A percentile compares a stretch with the other conserved stretches of the same genome.
phyloP scores from a whole-genome alignment of 2,888 invertebrate species.

The Drosophila bunnanda region DNA sequence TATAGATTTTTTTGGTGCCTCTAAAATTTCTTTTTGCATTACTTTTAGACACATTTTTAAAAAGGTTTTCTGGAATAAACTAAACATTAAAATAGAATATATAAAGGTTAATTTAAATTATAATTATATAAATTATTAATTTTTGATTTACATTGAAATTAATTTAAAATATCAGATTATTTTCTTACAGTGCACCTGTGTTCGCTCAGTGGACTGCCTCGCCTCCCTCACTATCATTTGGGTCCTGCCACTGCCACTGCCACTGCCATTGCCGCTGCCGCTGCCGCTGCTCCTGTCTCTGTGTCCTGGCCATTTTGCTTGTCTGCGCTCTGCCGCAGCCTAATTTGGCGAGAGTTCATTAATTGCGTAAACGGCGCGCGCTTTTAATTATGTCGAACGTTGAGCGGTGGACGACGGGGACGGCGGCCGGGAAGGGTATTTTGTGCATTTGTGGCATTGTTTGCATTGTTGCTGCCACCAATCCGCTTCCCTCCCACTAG shows the following conservation, averaged over 20 bases:
- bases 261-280: neutral
- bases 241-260: neutral
- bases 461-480: conserved; percentile 64
- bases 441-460: conserved; percentile 78
- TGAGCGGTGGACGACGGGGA: conserved; percentile 26
- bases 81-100: too few species aligned
- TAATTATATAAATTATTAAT: too few species aligned
- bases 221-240: neutral
- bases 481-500: neutral
- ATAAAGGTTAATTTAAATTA: too few species aligned
- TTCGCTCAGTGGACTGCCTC: conserved; percentile 1
- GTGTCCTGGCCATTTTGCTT: conserved; percentile 67
- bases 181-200: neutral
- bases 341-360: conserved; percentile 79
- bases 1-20: too few species aligned
- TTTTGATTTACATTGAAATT: too few species aligned
- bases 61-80: too few species aligned
- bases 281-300: conserved; percentile 8
- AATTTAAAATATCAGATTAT: too few species aligned
- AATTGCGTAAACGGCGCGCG: conserved; percentile 79
- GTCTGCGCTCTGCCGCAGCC: conserved; percentile 74
- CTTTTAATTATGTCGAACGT: conserved; percentile 79
- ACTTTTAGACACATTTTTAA: too few species aligned
- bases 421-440: conserved; percentile 52
- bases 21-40: too few species aligned